Evolutionary conservation across 2,113 vertebrate species (phyloP).

Genomic region (Phalacrocorax pelagicus): DNA sequence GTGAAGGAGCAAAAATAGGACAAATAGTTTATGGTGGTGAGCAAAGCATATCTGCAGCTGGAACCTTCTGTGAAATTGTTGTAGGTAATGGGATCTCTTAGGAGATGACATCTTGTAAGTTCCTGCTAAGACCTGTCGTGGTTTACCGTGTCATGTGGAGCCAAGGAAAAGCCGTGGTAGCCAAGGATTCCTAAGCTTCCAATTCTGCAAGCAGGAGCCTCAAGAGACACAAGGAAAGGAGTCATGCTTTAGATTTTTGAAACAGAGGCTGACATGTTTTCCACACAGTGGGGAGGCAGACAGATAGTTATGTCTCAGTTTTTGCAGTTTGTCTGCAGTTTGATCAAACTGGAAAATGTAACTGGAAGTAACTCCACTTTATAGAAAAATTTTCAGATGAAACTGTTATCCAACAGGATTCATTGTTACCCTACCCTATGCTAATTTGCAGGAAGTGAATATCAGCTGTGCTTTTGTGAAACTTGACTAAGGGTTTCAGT

Average conservation of each 20-base stretch:
- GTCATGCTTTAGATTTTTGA: not conserved
- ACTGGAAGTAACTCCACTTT: not conserved
- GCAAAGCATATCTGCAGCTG: not conserved
- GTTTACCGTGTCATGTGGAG: not conserved
- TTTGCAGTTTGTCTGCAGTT: not conserved
- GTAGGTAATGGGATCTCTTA: not conserved
- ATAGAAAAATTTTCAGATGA: not conserved
- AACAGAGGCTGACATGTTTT: not conserved
- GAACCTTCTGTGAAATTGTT: not conserved
- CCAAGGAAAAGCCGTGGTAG: not conserved
- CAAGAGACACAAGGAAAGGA: not conserved
- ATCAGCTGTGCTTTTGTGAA: not conserved
- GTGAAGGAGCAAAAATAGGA: not conserved
- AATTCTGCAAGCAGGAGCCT: not conserved
- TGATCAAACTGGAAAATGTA: not conserved
- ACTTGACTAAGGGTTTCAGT: not conserved
- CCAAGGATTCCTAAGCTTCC: not conserved
- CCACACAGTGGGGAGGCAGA: not conserved
- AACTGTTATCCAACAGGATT: not conserved
- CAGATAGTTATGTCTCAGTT: not conserved
- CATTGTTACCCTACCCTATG: not conserved
- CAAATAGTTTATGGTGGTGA: not conserved
- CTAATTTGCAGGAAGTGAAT: not conserved
- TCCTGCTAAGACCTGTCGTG: not conserved
- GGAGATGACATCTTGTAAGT: not conserved